Base-by-base conservation (phyloP, 2,888 invertebrate genomes). In the Zaprionus obscuricornis region DNA sequence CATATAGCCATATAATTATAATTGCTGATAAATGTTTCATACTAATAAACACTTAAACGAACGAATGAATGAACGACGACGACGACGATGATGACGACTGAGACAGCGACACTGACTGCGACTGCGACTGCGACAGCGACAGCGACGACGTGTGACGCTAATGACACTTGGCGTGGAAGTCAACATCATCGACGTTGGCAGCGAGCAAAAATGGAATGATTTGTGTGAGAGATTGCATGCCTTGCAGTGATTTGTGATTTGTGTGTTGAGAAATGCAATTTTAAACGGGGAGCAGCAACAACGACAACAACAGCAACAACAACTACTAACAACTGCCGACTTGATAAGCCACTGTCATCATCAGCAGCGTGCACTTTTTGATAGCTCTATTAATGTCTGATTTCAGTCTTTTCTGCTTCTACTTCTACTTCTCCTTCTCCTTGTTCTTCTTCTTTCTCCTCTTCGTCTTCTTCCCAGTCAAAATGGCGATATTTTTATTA, bases 11-110 rank as follows among this genome's bases (percentile, higher is more conserved):
- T 75, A 87, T 78, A 88, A 88, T 86, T 86, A 86, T 88, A 87
- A 88, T 88, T 87, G 86, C 88, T 88, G 88, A 88, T 87, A 87
- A 87, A 87, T 87, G 87, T 73, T 77, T 77, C 73, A 68, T 78
- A 82, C 83, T 78, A 78, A 78, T 82, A 81, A 81, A 81, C 85
- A 84, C 84, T 65, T 77, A 75, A 73, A 72, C 72, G 54, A 74
- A 57, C 70, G 63, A 70, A 37, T 40, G 34, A 40, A 50, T 39
- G 55, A 68, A 69, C 65, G 68, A 68, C 45, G 57, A 58, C 58
- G 45, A 60, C 3, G 49, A 31, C 50, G 40, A 20, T 47, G 46
- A 34, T 17, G 37, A 29, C 14, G 17, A 22, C 24, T 27, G 17
- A 43, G 36, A 24, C 22, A n/a, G n/a, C n/a, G n/a, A n/a, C n/a